Evolutionary conservation across 2,797 vertebrate genomes (phyloP).

Genomic region (Manis pentadactyla): DNA sequence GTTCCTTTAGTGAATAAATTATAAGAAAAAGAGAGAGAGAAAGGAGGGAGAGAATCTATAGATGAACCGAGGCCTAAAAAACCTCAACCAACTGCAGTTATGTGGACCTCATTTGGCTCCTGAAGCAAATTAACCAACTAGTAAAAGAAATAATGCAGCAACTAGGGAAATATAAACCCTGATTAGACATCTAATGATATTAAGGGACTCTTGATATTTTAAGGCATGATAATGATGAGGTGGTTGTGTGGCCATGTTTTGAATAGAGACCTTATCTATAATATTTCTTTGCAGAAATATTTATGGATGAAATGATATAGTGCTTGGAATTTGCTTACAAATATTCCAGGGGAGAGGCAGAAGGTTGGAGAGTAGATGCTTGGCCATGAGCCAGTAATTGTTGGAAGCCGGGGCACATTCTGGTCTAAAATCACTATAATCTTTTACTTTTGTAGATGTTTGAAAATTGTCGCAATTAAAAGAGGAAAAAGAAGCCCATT

Average conservation of each 20-base stretch:
- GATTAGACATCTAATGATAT: neutral
- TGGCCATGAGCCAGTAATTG: rapidly evolving
- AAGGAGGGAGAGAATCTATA: neutral
- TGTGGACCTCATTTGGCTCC: neutral
- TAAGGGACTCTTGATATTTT: neutral
- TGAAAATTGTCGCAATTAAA: neutral
- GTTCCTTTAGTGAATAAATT: conserved; percentile 39
- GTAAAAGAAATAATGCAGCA: neutral
- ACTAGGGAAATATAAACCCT: neutral
- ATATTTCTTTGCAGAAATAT: neutral
- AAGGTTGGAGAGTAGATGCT: rapidly evolving
- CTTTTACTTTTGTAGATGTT: neutral
- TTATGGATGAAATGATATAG: neutral
- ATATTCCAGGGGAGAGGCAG: neutral
- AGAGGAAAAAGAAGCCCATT: neutral
- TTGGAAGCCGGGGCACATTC: too few species aligned
- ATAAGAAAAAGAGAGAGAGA: neutral
- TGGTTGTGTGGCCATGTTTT: neutral
- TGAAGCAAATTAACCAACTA: neutral
- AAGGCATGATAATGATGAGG: neutral
- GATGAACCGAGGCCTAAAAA: neutral
- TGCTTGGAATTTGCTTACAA: neutral
- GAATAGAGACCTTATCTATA: neutral
- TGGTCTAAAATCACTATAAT: neutral
- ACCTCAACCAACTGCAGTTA: rapidly evolving